Evolutionary conservation across 2,113 vertebrate species (phyloP).

Genomic region (Tamias sibiricus): DNA sequence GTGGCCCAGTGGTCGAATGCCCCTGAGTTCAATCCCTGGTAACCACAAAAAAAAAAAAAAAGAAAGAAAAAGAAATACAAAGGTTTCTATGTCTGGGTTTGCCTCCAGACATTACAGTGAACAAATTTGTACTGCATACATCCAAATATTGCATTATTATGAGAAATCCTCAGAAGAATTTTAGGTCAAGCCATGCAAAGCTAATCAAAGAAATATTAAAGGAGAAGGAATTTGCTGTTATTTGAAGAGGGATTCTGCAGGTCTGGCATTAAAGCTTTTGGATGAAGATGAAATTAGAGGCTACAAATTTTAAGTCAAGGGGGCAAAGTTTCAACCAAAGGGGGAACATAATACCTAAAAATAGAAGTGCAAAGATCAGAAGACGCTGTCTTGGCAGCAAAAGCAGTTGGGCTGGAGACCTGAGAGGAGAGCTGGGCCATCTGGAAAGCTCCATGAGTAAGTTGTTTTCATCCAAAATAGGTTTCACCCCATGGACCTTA

Average conservation of each 20-base stretch:
- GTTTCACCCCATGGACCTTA: constrained; percentile 95
- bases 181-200: constrained; percentile 95
- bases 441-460: constrained; percentile 89
- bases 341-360: constrained; percentile 93
- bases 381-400: constrained; percentile 90
- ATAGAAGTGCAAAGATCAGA: constrained; percentile 93
- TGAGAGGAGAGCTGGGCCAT: constrained; percentile 87
- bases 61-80: constrained; percentile 93
- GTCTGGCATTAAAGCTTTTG: constrained; percentile 89
- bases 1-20: background rate
- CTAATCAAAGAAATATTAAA: constrained; percentile 92
- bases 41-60: background rate
- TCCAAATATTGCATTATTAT: constrained; percentile 94
- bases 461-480: constrained; percentile 94
- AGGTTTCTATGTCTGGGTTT: constrained; percentile 92
- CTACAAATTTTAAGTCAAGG: constrained; percentile 92
- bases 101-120: constrained; percentile 91
- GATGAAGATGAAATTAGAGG: constrained; percentile 92
- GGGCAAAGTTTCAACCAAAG: constrained; percentile 93
- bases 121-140: constrained; percentile 92
- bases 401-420: constrained; percentile 96
- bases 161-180: constrained; percentile 92
- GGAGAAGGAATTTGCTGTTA: constrained; percentile 94
- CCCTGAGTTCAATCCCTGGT: background rate
- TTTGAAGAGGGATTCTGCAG: constrained; percentile 93